Evolutionary conservation across 2,113 vertebrate genomes (phyloP).

Genomic region (Ivindomyrus marchei): DNA sequence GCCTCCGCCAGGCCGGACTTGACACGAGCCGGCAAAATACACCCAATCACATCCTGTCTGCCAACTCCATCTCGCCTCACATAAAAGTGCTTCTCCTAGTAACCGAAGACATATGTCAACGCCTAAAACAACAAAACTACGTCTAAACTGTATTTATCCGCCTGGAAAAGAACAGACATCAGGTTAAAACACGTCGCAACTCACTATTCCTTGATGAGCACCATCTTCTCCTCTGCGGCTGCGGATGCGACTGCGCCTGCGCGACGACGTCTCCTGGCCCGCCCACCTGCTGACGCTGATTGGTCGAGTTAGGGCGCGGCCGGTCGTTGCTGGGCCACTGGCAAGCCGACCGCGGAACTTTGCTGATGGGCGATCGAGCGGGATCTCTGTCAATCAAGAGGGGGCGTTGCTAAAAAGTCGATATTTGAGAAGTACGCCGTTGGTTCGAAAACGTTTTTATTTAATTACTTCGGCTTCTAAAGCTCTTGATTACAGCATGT

Average conservation of each 20-base stretch:
- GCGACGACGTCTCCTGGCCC: slow-evolving; percentile 28
- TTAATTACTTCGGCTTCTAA: background rate
- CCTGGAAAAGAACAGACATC: slow-evolving; percentile 18
- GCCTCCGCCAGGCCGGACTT: slow-evolving; percentile 29
- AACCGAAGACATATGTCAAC: background rate
- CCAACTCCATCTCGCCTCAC: background rate
- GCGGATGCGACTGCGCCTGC: slow-evolving; percentile 45
- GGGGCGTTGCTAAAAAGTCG: background rate
- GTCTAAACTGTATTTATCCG: background rate
- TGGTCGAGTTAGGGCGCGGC: slow-evolving; percentile 29
- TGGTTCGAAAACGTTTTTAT: background rate
- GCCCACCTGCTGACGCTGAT: slow-evolving; percentile 44
- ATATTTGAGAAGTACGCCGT: background rate
- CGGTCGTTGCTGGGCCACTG: background rate
- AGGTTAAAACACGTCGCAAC: slow-evolving; percentile 47
- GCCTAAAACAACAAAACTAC: background rate
- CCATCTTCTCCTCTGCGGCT: slow-evolving; percentile 74
- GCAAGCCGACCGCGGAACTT: background rate
- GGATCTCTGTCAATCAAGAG: background rate
- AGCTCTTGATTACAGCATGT: background rate
- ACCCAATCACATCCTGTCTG: slow-evolving; percentile 1
- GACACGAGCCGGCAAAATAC: slow-evolving; percentile 29
- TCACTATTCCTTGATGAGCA: slow-evolving; percentile 94
- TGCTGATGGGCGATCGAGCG: background rate
- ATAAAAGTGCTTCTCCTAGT: background rate